Evolutionary conservation across 2,888 invertebrate genomes (phyloP).

Genomic region (Idaea dimidiata): DNA sequence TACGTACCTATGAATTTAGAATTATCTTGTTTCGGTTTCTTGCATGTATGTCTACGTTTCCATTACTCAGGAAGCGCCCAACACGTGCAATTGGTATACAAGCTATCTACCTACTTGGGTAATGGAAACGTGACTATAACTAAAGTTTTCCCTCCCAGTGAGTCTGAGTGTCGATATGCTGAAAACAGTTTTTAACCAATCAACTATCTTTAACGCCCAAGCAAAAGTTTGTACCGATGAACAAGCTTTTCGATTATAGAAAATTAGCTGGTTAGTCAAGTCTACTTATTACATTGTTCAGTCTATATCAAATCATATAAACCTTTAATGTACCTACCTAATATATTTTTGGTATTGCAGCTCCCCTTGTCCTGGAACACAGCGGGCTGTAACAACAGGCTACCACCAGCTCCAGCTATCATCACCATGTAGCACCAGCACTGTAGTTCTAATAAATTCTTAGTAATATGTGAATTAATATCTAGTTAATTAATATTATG

Average conservation of each 20-base stretch:
- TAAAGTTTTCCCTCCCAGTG: constrained; percentile 35
- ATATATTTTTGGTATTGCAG: constrained; percentile 47
- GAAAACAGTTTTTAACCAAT: constrained; percentile 25
- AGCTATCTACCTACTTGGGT: background rate
- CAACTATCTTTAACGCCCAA: constrained; percentile 17
- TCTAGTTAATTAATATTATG: background rate
- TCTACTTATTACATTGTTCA: background rate
- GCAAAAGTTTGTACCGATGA: background rate
- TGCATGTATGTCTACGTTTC: background rate
- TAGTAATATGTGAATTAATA: too few species aligned
- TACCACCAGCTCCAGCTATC: background rate
- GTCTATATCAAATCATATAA: too few species aligned
- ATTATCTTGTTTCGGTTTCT: background rate
- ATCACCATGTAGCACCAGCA: background rate
- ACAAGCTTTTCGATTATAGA: background rate
- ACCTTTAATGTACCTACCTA: too few species aligned
- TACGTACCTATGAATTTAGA: constrained; percentile 34
- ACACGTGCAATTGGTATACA: background rate
- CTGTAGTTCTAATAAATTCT: too few species aligned
- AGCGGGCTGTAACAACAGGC: background rate
- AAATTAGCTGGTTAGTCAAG: constrained; percentile 15
- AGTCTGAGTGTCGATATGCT: constrained; percentile 34
- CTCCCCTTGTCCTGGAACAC: constrained; percentile 67
- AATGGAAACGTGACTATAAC: constrained; percentile 4
- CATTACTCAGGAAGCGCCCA: background rate